Evolutionary conservation across 1,140 invertebrate species (phyloP).

Genomic region (Diprion similis): DNA sequence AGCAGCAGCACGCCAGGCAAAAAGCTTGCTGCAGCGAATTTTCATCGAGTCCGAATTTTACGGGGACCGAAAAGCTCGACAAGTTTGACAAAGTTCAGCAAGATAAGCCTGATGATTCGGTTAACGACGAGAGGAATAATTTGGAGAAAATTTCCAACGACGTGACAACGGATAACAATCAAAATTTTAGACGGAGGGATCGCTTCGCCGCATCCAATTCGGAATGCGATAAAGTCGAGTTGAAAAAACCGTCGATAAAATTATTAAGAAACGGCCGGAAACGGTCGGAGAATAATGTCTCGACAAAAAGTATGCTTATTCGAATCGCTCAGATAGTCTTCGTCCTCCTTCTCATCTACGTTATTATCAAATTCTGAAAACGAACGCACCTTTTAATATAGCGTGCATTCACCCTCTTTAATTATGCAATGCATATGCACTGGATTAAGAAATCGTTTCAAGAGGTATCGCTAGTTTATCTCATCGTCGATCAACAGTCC

Average conservation of each 20-base stretch:
- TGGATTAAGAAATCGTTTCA: too few relatives aligned
- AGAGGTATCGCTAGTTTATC: too few relatives aligned
- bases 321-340: background rate
- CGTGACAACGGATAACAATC: background rate
- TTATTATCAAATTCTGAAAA: slow-evolving; percentile 6
- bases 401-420: too few relatives aligned
- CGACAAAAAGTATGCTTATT: background rate
- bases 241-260: slow-evolving; percentile 19
- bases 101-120: too few relatives aligned
- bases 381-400: background rate
- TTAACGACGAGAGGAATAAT: background rate
- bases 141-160: background rate
- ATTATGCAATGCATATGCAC: too few relatives aligned
- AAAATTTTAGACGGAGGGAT: background rate
- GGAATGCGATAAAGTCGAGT: background rate
- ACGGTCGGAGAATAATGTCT: background rate
- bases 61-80: background rate
- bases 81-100: too few relatives aligned
- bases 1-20: background rate
- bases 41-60: background rate
- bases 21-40: background rate
- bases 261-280: slow-evolving; percentile 7
- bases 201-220: background rate
- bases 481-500: too few relatives aligned
- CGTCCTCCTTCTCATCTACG: background rate